These are phyloP conservation scores for Crossocerus cetratus DNA, from an alignment of 2,888 invertebrate genomes.

Conservation along the genomic window DNA sequence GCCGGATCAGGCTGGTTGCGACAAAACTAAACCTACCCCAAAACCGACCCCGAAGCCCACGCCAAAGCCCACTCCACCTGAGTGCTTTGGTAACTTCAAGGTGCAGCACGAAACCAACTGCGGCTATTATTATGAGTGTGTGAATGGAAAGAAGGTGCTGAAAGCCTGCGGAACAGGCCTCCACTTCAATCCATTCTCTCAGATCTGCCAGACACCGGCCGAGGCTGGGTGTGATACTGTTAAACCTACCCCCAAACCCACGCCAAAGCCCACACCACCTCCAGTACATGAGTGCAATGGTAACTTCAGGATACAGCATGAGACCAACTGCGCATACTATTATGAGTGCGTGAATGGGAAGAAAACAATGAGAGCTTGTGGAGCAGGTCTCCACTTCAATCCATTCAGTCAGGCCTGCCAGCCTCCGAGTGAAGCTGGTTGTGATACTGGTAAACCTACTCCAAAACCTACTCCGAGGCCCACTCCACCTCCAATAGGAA, in stretches of 20 bases:
- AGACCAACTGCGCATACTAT: background rate
- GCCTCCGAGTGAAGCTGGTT: background rate
- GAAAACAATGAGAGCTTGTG: background rate
- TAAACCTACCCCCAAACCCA: background rate
- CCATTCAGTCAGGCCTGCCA: background rate
- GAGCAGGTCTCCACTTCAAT: background rate
- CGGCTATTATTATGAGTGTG: background rate
- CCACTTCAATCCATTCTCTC: background rate
- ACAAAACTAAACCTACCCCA: too few species aligned
- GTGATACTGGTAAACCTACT: background rate
- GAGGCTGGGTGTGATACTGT: background rate
- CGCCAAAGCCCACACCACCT: background rate
- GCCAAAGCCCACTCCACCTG: background rate
- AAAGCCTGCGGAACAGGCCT: background rate
- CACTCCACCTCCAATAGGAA: background rate
- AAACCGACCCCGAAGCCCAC: background rate
- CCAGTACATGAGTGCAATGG: background rate
- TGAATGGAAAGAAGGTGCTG: background rate
- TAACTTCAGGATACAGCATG: background rate
- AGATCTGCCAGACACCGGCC: background rate
- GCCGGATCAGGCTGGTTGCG: background rate
- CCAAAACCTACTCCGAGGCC: background rate
- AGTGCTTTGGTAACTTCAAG: background rate
- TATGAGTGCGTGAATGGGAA: background rate
- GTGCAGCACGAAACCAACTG: background rate